Evolutionary conservation across 2,888 invertebrate species (phyloP).

Genomic region (Azorinus chamasolen): DNA sequence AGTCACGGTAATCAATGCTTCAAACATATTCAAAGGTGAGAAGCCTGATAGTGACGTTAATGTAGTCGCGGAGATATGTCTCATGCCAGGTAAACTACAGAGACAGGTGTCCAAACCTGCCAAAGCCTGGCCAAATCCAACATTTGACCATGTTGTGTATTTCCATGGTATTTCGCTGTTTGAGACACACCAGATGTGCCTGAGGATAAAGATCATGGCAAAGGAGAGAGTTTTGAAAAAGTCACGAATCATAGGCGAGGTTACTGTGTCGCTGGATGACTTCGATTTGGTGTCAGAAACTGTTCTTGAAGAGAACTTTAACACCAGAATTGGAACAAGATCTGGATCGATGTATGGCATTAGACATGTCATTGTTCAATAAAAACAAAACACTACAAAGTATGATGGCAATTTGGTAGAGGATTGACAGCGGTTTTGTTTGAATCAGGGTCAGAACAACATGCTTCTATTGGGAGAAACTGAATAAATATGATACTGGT

Average conservation of each 20-base stretch:
- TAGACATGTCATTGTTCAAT: too few species aligned
- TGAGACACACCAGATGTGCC: slow-evolving; percentile 32
- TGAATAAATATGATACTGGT: too few species aligned
- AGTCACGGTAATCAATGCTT: slow-evolving; percentile 29
- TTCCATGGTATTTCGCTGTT: slow-evolving; percentile 26
- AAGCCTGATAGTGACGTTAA: slow-evolving; percentile 8
- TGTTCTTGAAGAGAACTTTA: slow-evolving; percentile 14
- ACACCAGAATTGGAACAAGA: slow-evolving; percentile 7
- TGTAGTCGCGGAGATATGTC: slow-evolving; percentile 30
- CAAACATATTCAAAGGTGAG: slow-evolving; percentile 25
- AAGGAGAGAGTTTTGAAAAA: neutral
- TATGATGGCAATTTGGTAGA: too few species aligned
- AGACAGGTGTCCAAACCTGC: slow-evolving; percentile 12
- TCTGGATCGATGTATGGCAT: too few species aligned
- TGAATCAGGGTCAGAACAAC: too few species aligned
- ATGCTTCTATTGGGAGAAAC: too few species aligned
- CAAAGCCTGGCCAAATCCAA: slow-evolving; percentile 13
- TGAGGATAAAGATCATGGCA: slow-evolving; percentile 33
- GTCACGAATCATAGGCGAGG: slow-evolving; percentile 32
- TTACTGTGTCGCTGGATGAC: slow-evolving; percentile 29
- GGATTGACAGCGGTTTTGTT: too few species aligned
- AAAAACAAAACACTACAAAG: too few species aligned
- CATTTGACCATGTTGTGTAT: slow-evolving; percentile 21
- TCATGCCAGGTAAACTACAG: slow-evolving; percentile 45
- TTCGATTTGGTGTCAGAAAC: slow-evolving; percentile 40